Percentiles rank a stretch among this genome's conserved stretches.
phyloP scores from a whole-genome alignment of 2,113 vertebrate species.

The Python bivittatus region DNA sequence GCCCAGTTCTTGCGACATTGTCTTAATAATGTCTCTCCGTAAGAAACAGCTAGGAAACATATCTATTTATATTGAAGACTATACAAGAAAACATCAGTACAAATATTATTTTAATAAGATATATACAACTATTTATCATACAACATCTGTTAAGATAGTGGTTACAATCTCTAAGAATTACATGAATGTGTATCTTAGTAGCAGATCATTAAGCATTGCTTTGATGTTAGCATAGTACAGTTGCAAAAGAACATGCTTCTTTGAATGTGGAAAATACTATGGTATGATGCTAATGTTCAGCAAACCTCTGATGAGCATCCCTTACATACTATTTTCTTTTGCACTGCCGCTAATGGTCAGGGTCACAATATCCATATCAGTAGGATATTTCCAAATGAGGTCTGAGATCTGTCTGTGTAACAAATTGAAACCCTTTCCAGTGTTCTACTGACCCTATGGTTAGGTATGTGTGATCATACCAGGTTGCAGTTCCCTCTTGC shows the following conservation, averaged over 20 bases:
- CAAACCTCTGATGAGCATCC: too few species aligned
- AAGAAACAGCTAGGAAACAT: background rate
- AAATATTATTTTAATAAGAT: background rate
- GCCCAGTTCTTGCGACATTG: background rate
- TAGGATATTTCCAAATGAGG: too few species aligned
- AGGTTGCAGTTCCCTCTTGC: too few species aligned
- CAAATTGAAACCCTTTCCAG: too few species aligned
- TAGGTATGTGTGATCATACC: too few species aligned
- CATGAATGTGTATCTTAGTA: background rate
- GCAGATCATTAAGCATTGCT: background rate
- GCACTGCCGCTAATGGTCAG: too few species aligned
- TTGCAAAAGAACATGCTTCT: background rate
- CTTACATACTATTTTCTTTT: too few species aligned
- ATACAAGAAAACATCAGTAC: background rate
- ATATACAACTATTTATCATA: background rate
- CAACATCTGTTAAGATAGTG: background rate
- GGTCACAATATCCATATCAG: too few species aligned
- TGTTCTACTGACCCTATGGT: too few species aligned
- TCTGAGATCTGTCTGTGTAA: too few species aligned
- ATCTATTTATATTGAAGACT: background rate
- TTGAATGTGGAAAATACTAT: too few species aligned
- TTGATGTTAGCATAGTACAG: background rate
- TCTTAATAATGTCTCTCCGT: background rate
- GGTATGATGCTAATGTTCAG: too few species aligned
- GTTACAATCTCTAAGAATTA: background rate